Conservation (phyloP, 2,113 vertebrate genomes). For the Sigmodon hispidus region DNA sequence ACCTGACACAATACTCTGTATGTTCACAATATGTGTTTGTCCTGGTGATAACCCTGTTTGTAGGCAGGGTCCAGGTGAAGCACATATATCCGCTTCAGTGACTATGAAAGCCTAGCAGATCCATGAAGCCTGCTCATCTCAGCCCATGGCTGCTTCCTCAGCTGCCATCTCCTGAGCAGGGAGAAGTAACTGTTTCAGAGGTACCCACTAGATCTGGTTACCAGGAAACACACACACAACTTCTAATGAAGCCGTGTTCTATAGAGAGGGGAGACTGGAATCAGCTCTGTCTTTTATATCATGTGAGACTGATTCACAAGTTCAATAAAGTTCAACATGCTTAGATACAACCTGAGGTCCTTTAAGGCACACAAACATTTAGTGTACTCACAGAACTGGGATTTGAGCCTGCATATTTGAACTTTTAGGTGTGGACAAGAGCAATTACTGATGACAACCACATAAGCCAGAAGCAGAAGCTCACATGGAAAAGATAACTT, state of each 20-base stretch:
- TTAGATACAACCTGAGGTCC: background rate
- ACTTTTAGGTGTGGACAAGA: background rate
- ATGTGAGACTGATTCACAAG: background rate
- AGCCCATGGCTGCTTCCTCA: background rate
- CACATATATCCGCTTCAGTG: background rate
- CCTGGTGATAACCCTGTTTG: background rate
- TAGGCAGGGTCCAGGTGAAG: background rate
- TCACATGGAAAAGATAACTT: constrained; percentile 85
- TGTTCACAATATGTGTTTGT: background rate
- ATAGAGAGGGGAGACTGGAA: background rate
- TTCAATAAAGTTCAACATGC: background rate
- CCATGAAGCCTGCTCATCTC: background rate
- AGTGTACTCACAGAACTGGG: background rate
- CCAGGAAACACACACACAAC: background rate
- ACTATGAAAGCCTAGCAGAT: background rate
- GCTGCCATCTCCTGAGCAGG: background rate
- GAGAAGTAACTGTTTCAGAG: background rate
- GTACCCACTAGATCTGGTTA: background rate
- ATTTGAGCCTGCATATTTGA: background rate
- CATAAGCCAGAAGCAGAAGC: background rate
- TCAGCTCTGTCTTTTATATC: too few species aligned
- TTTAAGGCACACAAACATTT: background rate
- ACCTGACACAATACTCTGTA: background rate
- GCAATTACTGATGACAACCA: background rate
- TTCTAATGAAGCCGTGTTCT: background rate